Evolutionary conservation across 2,888 invertebrate genomes (phyloP).

Genomic region (Nesidiocoris tenuis): DNA sequence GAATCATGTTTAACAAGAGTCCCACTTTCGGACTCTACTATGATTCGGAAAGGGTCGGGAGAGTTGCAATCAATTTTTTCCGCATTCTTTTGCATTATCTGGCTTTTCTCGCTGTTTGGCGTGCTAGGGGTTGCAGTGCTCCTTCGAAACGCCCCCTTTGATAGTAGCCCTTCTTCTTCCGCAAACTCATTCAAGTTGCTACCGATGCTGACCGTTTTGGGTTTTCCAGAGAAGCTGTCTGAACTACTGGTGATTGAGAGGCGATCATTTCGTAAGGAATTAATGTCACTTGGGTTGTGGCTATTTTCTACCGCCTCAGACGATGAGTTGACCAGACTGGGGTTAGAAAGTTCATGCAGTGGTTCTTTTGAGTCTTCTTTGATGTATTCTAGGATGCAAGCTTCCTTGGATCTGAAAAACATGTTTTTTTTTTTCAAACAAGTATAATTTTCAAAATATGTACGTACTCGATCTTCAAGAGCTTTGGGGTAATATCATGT

Average conservation of each 20-base stretch:
- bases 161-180: slow-evolving; percentile 3
- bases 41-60: slow-evolving; percentile 44
- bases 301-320: slow-evolving; percentile 14
- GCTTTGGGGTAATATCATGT: background rate
- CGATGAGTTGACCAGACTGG: background rate
- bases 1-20: slow-evolving; percentile 44
- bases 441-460: background rate
- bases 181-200: slow-evolving; percentile 23
- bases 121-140: slow-evolving; percentile 21
- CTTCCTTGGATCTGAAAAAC: slow-evolving; percentile 23
- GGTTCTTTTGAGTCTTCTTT: slow-evolving; percentile 28
- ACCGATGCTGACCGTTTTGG: slow-evolving; percentile 25
- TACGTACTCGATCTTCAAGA: background rate
- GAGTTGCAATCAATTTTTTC: slow-evolving; percentile 10
- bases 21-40: slow-evolving; percentile 46
- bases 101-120: slow-evolving; percentile 22
- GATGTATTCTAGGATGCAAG: slow-evolving; percentile 16
- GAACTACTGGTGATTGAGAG: slow-evolving; percentile 18
- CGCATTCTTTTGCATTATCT: slow-evolving; percentile 19
- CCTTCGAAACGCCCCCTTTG: slow-evolving; percentile 5
- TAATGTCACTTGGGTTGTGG: background rate
- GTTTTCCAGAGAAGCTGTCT: slow-evolving; percentile 24
- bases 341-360: slow-evolving; percentile 18
- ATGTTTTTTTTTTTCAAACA: background rate
- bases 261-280: slow-evolving; percentile 10